Evolutionary conservation across 2,888 invertebrate genomes (phyloP).

Genomic region (Hemicrepidius hirtus): DNA sequence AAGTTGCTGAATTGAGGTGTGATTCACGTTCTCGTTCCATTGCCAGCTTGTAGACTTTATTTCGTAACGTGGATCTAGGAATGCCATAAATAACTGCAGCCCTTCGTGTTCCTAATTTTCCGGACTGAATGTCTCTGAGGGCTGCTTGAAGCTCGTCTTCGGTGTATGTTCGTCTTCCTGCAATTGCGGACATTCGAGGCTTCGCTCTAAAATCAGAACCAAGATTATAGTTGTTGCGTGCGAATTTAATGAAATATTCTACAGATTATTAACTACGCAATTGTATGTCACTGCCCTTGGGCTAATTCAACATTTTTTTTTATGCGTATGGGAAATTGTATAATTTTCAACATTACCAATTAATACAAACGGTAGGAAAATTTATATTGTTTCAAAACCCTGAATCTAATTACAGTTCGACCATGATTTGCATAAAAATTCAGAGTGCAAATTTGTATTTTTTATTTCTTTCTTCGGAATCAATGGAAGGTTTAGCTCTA

Average conservation of each 20-base stretch:
- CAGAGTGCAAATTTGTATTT: too few relatives aligned
- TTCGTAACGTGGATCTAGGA: slow-evolving; percentile 95
- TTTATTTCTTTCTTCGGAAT: too few relatives aligned
- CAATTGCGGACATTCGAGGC: slow-evolving; percentile 79
- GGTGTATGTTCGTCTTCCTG: slow-evolving; percentile 89
- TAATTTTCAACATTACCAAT: not conserved
- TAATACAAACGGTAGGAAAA: not conserved
- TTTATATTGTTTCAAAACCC: not conserved
- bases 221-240: slow-evolving; percentile 70
- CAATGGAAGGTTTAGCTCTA: too few relatives aligned
- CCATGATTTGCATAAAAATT: too few relatives aligned
- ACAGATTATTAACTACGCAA: slow-evolving; percentile 2
- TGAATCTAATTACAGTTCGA: too few relatives aligned
- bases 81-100: slow-evolving; percentile 98
- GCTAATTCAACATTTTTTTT: slow-evolving; percentile 52
- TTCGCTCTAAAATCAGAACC: slow-evolving; percentile 79
- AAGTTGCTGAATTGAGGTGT: slow-evolving; percentile 71
- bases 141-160: slow-evolving; percentile 96
- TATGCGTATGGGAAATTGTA: slow-evolving; percentile 32
- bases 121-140: slow-evolving; percentile 94
- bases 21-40: slow-evolving; percentile 83
- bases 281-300: slow-evolving; percentile 48
- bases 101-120: slow-evolving; percentile 92
- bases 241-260: slow-evolving; percentile 27
- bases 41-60: slow-evolving; percentile 92